phyloP scores from a whole-genome alignment of 2,113 vertebrate genomes.

The Spizaetus ornatus region DNA sequence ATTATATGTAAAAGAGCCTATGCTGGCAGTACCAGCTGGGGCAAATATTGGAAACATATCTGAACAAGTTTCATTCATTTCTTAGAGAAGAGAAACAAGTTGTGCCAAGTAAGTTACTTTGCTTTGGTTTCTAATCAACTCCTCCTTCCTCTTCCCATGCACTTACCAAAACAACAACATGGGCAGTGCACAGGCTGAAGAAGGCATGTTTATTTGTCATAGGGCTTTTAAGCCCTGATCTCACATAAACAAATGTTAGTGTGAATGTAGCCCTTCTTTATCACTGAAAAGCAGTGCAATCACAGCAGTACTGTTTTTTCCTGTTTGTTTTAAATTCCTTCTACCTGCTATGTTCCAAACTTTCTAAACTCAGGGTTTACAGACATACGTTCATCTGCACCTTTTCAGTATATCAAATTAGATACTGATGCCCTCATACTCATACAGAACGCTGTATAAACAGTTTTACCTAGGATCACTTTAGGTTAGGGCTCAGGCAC shows the following conservation, averaged over 20 bases:
- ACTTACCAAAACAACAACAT: neutral
- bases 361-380: neutral
- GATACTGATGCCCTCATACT: neutral
- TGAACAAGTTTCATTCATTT: neutral
- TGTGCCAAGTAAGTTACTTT: neutral
- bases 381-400: fast-evolving
- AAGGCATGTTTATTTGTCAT: neutral
- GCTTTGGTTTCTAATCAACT: neutral
- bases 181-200: neutral
- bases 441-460: neutral
- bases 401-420: neutral
- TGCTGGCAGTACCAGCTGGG: neutral
- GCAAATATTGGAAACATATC: neutral
- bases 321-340: neutral
- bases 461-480: neutral
- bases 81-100: neutral
- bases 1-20: fast-evolving
- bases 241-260: neutral
- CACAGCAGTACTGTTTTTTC: neutral
- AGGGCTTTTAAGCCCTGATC: neutral
- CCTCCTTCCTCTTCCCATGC: neutral
- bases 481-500: neutral
- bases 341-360: neutral
- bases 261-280: neutral
- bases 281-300: neutral